Base-by-base conservation (phyloP, 2,113 vertebrate species). In the Pomatostomus ruficeps region DNA sequence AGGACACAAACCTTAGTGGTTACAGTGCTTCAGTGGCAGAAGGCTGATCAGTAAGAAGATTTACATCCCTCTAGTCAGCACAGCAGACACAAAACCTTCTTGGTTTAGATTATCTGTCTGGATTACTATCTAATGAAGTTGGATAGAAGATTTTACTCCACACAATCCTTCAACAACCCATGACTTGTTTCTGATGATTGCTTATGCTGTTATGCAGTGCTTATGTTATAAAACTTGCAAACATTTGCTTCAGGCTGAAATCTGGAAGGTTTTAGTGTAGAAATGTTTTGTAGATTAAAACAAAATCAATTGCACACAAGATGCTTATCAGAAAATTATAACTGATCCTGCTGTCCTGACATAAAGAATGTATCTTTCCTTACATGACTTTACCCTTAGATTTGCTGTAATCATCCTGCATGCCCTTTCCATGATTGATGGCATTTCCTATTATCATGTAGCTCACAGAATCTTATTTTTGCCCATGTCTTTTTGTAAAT, bases 311-410 rank as follows among this genome's bases (percentile, higher is more conserved):
- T 78, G 77, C 66, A 61, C 29, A 65, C 35, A 59, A 84, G 84
- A 89, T 92, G 42, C 77, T 89, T 95, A 96, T 93, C 94, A 95
- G 77, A 92, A 97, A 96, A 93, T 65, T 72, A 63, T 92, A 95
- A 95, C 61, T 91, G 87, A 93, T 95, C 80, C 61, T 16, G 4
- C 89, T 95, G 77, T 74, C 61, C 28, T 65, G 24, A 38, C 57
- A 65, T 61, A 81, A 87, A 92, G 36, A 85, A 87, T 68, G 25
- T 22, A 28, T 87, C 52, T 92, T 61, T 75, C 31, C 54, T 85
- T 68, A 77, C 42, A 54, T 1, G 0, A 2, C 14, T 89, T 86
- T 80, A 66, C 14, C 36, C 45, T 66, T 54, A 90, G 85, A 90
- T 73, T 83, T 88, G 36, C 59, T 88, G 9, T 82, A 83, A 86